Evolutionary conservation across 64 coral and sea anemone genomes (phyloP), one percentile per base, ranked within the genome.

Genomic region (Montipora sp.): DNA sequence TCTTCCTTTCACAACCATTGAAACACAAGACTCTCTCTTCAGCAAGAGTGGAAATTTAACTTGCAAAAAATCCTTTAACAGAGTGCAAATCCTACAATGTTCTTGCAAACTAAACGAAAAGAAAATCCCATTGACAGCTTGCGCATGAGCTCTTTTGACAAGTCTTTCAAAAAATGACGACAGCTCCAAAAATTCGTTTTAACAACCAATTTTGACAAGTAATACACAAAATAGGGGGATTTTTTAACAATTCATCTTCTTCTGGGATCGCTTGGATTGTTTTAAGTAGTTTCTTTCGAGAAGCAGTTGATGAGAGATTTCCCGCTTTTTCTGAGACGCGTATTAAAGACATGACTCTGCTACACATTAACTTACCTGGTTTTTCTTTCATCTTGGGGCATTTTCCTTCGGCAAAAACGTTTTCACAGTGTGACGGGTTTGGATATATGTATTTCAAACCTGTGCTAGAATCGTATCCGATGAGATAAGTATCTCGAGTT

Each of bases 371-470:
- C 53, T 36, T 85, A 85, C 82, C 82, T 73, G 82, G 82, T 51
- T 85, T 85, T 50, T 85, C 82, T 19, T 70, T 85, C 82, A 85
- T 85, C 46, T n/a, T 19, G 1, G 82, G 82, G 8, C 63, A 85
- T 51, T 85, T 85, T 85, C 82, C 82, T 48, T 85, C 82, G 19
- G 82, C 47, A 47, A 85, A 85, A 9, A 85, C 82, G 6, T 85
- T 85, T 85, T 85, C 82, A 85, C 82, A 85, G n/a, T 85, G 82
- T 1, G 82, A 67, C 11, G 82, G 82, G 18, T 93, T 94, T 1
- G 92, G 90, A 58, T 87, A 96, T 13, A 96, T 84, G 59, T 89
- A 96, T 70, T 83, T 94, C 59, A 89, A 79, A 23, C 86, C 90
- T 48, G 87, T 93, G 72, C 49, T 19, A 3, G 79, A 43, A 45